Evolutionary conservation across 1,140 invertebrate species (phyloP).

Genomic region (Tetramorium simillimum): DNA sequence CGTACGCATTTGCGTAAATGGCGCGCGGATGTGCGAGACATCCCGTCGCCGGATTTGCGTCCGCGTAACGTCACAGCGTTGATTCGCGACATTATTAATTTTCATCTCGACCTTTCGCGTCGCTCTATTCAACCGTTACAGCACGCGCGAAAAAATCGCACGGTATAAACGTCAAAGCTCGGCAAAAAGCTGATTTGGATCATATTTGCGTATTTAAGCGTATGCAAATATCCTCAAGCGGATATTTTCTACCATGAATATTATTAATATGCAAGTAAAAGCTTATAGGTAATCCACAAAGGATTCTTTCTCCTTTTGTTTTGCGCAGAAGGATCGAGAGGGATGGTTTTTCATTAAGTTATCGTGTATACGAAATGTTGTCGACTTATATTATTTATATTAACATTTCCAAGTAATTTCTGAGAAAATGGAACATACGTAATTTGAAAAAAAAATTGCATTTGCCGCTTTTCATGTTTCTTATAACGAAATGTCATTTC

Average conservation of each 20-base stretch:
- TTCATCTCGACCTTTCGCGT: conserved; percentile 20
- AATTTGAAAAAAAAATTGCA: neutral
- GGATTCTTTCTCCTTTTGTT: neutral
- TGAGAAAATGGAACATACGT: neutral
- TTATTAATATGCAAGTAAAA: neutral
- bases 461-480: neutral
- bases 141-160: neutral
- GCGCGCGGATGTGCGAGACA: conserved; percentile 42
- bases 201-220: conserved; percentile 3
- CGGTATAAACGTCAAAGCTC: conserved; percentile 5
- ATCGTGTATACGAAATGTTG: neutral
- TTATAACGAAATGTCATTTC: neutral
- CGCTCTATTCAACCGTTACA: conserved; percentile 15
- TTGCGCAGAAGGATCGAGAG: neutral
- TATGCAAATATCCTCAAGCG: neutral
- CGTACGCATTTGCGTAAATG: conserved; percentile 39
- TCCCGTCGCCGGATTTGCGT: conserved; percentile 26
- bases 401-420: conserved; percentile 19
- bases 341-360: neutral
- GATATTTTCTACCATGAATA: conserved; percentile 3
- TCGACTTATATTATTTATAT: conserved; percentile 8
- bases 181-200: neutral
- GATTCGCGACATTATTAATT: conserved; percentile 52
- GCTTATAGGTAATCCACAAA: neutral
- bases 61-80: neutral